Evolutionary conservation across 2,113 vertebrate genomes (phyloP), one percentile per base, ranked within the genome.

Genomic region (Petroica traversi): DNA sequence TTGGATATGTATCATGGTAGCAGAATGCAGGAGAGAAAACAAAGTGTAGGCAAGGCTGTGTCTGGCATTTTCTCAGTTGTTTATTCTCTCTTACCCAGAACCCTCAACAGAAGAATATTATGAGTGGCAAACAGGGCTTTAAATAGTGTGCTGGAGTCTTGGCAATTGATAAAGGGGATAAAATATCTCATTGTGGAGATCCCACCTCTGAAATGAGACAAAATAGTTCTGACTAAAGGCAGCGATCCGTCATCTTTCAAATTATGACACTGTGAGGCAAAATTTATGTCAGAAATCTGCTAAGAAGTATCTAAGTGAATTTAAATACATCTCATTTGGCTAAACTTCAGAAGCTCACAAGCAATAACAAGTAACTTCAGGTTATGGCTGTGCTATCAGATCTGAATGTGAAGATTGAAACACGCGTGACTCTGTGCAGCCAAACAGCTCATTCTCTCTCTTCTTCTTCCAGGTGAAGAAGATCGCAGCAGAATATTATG

Each of bases 401-500:
- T 93, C 71, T 84, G 43, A 79, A 62, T 0, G 7, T 43, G 63
- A 94, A 71, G 40, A 34, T 17, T 59, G 67, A 88, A 89, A 64
- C 41, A n/a, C 51, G 82, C 66, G 67, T 15, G 51, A 62, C 7
- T 29, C 67, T 20, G 14, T 57, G 59, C 83, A 84, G 40, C 75
- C 94, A 73, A 90, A 80, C n/a, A 69, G 52, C 75, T 86, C 8
- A 1, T 88, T 90, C 63, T 93, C 82, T 96, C 82, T 95, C 51
- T 89, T 93, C 81, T 61, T 54, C 92, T 93, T 48, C 25, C 98
- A 99, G 99, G 99, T 99, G 72, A 99, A 98, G 97, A 98, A 98
- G 98, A 99, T 99, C 1, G 99, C 99, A 31, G 98, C 99, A 5
- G 99, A 99, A 94, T 99, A 98, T 96, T 99, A 99, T 1, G 98